Evolutionary conservation across 92 coral and sea anemone genomes (phyloP).

Genomic region (Porites cylindrica): DNA sequence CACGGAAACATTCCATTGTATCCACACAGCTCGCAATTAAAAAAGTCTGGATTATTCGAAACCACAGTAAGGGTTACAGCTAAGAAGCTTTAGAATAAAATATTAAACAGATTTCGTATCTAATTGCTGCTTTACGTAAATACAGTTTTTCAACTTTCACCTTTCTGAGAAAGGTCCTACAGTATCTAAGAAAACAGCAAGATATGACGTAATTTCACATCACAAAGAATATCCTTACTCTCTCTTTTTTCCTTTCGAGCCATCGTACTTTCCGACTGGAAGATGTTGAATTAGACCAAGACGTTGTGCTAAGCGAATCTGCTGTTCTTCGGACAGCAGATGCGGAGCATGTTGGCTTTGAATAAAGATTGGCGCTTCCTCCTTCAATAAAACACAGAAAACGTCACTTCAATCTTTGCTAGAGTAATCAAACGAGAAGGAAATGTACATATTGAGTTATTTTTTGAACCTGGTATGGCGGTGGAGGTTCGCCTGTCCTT

Average conservation of each 20-base stretch:
- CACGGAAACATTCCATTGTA: slow-evolving; percentile 27
- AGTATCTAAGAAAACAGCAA: background rate
- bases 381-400: slow-evolving; percentile 60
- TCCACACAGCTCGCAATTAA: background rate
- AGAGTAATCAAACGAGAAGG: background rate
- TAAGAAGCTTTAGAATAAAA: slow-evolving; percentile 4
- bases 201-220: slow-evolving; percentile 1
- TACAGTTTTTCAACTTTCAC: background rate
- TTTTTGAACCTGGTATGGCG: slow-evolving; percentile 93
- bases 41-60: background rate
- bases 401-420: background rate
- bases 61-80: background rate
- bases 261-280: slow-evolving; percentile 97
- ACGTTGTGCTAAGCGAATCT: slow-evolving; percentile 98
- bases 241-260: slow-evolving; percentile 93
- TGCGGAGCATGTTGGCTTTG: slow-evolving; percentile 99
- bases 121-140: background rate
- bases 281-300: slow-evolving; percentile 97
- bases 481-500: slow-evolving; percentile 94
- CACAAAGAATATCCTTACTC: slow-evolving; percentile 76
- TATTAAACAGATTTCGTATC: slow-evolving; percentile 25
- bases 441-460: slow-evolving; percentile 1
- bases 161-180: background rate
- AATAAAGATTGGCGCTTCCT: slow-evolving; percentile 97
- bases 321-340: slow-evolving; percentile 97